Evolutionary conservation across 2,113 vertebrate genomes (phyloP), one percentile per base, ranked within the genome.

Genomic region (Hirundichthys speculiger): DNA sequence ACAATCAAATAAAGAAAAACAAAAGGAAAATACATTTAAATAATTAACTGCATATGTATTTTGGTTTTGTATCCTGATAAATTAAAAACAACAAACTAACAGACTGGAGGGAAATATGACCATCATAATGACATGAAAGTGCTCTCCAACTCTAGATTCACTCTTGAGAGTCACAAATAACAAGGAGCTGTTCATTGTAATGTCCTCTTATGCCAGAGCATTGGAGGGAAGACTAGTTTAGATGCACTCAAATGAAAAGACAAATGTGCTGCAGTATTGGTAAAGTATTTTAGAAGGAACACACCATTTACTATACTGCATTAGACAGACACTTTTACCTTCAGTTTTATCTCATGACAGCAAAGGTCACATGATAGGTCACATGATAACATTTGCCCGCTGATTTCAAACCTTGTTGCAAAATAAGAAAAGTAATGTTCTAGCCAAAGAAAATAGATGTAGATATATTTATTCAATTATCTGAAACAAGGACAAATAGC

Each of bases 91-190:
- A 52, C 10, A 52, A 34, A 25, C 0, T 15, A 14, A 40, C 65
- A 81, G 85, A 89, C 83, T 68, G 59, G 76, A 87, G 75, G 88
- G 64, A 86, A 91, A 91, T 89, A 89, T 91, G 89, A 91, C 85
- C 84, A 88, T 90, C 77, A 75, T 51, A 71, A 76, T 83, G 70
- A 85, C 74, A 81, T 76, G 43, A 74, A 76, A 81, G 43, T 73
- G 84, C 21, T 77, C 76, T 76, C 75, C 56, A 71, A 51, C 60
- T 69, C 43, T 12, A 22, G 25, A 59, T 70, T 62, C 64, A 57
- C 54, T 75, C 27, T 75, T 55, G 50, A 53, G 59, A 47, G 42
- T 47, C 46, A 49, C 19, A 80, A 68, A 76, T 73, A 49, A 80
- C 42, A 27, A 53, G 50, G 13, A 77, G 63, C 47, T 62, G 61